Conservation (phyloP, 2,888 invertebrate species). For the Pyralis farinalis region DNA sequence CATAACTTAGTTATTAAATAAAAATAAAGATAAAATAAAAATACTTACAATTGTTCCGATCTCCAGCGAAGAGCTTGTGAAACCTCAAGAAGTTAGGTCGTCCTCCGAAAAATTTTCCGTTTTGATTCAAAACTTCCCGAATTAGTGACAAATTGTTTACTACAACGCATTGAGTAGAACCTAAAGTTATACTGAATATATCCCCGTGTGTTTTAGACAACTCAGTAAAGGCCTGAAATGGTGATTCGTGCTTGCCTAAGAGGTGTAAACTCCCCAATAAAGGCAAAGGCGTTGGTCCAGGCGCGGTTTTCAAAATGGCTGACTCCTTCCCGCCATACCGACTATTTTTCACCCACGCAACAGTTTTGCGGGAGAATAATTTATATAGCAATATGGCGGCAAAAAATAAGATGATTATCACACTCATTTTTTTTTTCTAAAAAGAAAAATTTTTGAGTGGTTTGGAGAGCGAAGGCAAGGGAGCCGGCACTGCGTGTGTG, state of each 20-base stretch:
- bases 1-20: background rate
- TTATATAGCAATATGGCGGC: constrained; percentile 49
- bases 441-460: constrained; percentile 58
- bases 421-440: constrained; percentile 68
- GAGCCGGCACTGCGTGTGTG: constrained; percentile 37
- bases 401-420: constrained; percentile 39
- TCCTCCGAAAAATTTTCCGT: constrained; percentile 91
- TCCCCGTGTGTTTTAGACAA: constrained; percentile 86
- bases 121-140: constrained; percentile 88
- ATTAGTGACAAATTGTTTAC: constrained; percentile 87
- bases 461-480: constrained; percentile 21
- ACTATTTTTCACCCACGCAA: constrained; percentile 33
- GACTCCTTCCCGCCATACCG: constrained; percentile 39
- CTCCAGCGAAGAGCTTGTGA: constrained; percentile 90
- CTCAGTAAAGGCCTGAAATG: constrained; percentile 87
- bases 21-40: constrained; percentile 11
- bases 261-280: constrained; percentile 87
- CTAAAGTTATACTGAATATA: constrained; percentile 85
- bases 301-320: constrained; percentile 64
- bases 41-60: constrained; percentile 93
- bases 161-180: constrained; percentile 85
- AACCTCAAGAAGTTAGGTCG: constrained; percentile 91
- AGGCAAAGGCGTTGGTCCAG: constrained; percentile 85
- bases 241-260: constrained; percentile 82
- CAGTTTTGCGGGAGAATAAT: constrained; percentile 42